A percentile compares a stretch with the other conserved stretches of the same genome.
Conservation (phyloP, 2,113 vertebrate species). For the Petroica traversi region DNA sequence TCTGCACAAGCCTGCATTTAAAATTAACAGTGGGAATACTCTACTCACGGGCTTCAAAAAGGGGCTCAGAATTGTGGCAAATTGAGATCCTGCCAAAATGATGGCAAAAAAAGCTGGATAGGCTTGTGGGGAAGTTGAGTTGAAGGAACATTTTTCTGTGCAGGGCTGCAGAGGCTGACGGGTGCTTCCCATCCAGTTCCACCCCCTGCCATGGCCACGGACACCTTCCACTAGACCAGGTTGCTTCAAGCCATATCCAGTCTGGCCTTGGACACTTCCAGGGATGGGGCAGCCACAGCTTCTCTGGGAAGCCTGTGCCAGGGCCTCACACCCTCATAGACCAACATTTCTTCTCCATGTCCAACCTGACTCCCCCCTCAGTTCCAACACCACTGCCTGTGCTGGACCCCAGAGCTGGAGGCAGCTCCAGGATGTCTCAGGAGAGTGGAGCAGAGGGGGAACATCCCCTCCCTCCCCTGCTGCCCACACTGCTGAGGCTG, state of each 20-base stretch:
- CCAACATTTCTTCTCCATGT: not conserved
- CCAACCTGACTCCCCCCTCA: not conserved
- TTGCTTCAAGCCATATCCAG: not conserved
- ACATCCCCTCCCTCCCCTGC: not conserved
- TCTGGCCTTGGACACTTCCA: not conserved
- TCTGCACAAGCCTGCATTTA: fast-evolving
- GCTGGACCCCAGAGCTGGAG: not conserved
- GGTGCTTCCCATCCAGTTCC: not conserved
- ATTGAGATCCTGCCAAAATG: not conserved
- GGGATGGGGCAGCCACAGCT: not conserved
- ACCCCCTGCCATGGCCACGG: not conserved
- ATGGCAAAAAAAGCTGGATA: not conserved
- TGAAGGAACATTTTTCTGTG: not conserved
- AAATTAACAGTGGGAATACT: not conserved
- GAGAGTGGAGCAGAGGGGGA: not conserved
- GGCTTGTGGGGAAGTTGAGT: not conserved
- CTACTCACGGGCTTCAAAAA: not conserved
- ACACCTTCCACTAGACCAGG: not conserved
- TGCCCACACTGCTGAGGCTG: not conserved
- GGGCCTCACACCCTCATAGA: not conserved
- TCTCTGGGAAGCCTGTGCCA: not conserved
- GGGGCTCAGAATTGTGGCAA: not conserved
- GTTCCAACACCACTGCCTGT: not conserved
- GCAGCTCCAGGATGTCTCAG: not conserved
- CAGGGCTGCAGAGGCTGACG: not conserved